Evolutionary conservation across 2,888 invertebrate species (phyloP), one percentile per base, ranked within the genome.

Genomic region (Parnassius apollo): DNA sequence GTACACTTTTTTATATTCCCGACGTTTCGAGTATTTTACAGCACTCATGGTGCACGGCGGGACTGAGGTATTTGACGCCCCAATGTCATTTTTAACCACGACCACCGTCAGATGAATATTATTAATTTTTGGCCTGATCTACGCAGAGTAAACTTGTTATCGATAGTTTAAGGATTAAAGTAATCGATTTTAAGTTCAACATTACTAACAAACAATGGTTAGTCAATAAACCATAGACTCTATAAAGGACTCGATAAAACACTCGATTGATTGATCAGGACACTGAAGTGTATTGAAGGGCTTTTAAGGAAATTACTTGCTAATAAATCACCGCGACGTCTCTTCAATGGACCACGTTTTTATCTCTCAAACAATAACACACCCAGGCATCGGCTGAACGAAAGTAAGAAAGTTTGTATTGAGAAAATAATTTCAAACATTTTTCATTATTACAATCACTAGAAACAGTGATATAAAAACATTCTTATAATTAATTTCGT

Each of bases 281-380:
- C 50, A 46, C 35, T 48, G 48, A 45, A 52, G 18, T 53, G 9
- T 57, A 49, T 42, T 57, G 46, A 57, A 51, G 45, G 51, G 57
- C 61, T 62, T 57, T 62, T 62, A 57, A 57, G 52, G 48, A 57
- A 50, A 62, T 62, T 62, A 53, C 57, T 53, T 12, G 45, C 53
- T 57, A 57, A 61, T 61, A 56, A 57, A 61, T 57, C 48, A 42
- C 52, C 9, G 54, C 35, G 25, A n/a, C 18, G 61, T 18, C 42
- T n/a, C 44, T 22, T 11, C 35, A 46, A 35, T 51, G 18, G 25
- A 51, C 9, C 52, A 18, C 42, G 35, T 53, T 57, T 57, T 57
- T 51, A 44, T 55, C 12, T 45, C 12, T 22, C 9, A 2, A 49
- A 53, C 57, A 57, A 49, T 42, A 57, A 11, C 54, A 9, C n/a